phyloP scores from a whole-genome alignment of 2,113 vertebrate species.

The Corapipo altera region DNA sequence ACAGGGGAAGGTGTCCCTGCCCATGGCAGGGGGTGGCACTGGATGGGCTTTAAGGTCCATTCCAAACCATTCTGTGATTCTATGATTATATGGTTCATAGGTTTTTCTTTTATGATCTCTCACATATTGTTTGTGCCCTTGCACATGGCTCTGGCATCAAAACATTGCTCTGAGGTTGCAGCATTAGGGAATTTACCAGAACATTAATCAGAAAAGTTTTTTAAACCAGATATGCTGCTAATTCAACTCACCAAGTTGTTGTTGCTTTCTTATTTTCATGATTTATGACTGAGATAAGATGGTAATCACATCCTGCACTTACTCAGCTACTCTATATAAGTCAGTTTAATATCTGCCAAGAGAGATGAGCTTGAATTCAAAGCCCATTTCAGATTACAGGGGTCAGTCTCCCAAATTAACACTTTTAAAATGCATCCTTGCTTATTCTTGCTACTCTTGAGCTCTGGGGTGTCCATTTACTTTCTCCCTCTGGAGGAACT shows the following conservation, averaged over 20 bases:
- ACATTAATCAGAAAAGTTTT: not conserved
- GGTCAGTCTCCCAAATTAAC: not conserved
- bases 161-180: not conserved
- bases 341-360: not conserved
- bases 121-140: not conserved
- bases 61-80: not conserved
- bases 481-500: not conserved
- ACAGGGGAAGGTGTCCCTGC: not conserved
- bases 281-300: constrained; percentile 44
- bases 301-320: not conserved
- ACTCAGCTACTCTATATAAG: constrained; percentile 28
- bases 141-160: not conserved
- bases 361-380: not conserved
- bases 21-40: not conserved
- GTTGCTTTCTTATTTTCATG: not conserved
- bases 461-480: not conserved
- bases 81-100: not conserved
- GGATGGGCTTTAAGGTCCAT: not conserved
- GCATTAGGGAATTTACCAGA: not conserved
- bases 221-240: not conserved
- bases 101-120: accelerated
- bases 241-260: not conserved
- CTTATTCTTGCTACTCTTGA: not conserved
- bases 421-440: not conserved
- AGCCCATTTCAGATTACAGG: not conserved